Evolutionary conservation across 2,113 vertebrate species (phyloP).

Genomic region (Paradisaea rubra): DNA sequence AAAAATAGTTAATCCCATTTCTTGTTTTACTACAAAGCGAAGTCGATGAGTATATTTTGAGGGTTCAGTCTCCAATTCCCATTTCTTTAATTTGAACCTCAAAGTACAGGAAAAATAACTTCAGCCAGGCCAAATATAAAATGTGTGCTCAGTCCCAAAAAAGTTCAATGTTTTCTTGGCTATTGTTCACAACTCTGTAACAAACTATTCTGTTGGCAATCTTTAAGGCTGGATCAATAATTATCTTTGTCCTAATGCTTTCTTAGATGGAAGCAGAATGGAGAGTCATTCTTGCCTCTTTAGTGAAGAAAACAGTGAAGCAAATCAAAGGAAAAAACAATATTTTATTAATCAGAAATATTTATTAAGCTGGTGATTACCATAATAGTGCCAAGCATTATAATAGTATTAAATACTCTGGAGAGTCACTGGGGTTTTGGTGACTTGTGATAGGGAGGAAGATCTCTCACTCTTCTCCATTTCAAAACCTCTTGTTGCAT

Average conservation of each 20-base stretch:
- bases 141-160: background rate
- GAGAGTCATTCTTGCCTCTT: background rate
- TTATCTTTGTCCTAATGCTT: background rate
- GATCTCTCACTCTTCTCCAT: background rate
- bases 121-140: background rate
- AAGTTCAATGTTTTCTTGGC: background rate
- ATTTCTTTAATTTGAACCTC: background rate
- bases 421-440: fast-evolving
- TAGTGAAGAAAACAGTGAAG: background rate
- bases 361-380: background rate
- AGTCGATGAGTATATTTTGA: background rate
- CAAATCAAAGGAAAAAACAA: background rate
- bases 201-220: background rate
- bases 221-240: background rate
- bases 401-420: background rate
- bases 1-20: background rate
- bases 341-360: background rate
- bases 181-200: background rate
- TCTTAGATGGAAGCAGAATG: background rate
- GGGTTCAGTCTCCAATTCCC: background rate
- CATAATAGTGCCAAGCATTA: background rate
- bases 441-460: background rate
- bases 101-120: background rate
- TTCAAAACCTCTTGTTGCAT: background rate
- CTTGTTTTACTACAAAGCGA: background rate